A percentile compares a stretch with the other conserved stretches of the same genome.
Evolutionary conservation across 1,140 invertebrate genomes (phyloP).

Genomic region (Thaumetopoea pityocampa): DNA sequence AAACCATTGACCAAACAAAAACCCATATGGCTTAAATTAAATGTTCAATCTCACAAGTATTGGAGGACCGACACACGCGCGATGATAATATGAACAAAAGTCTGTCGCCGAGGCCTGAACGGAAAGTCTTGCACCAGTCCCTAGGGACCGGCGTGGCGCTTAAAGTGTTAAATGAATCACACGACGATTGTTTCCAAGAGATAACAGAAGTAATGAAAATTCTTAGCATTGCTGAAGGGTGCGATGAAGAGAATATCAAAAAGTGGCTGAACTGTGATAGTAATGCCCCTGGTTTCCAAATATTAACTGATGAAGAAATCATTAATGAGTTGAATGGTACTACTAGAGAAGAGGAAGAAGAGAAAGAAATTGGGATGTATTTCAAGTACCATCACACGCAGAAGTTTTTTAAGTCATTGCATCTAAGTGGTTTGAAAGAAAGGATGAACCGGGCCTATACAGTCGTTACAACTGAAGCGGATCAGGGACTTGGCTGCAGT

Average conservation of each 20-base stretch:
- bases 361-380: slow-evolving; percentile 23
- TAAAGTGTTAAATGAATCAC: too few species aligned
- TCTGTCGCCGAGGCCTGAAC: too few species aligned
- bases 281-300: slow-evolving; percentile 19
- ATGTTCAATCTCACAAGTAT: too few species aligned
- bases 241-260: slow-evolving; percentile 17
- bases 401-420: slow-evolving; percentile 18
- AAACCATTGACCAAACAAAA: too few species aligned
- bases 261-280: slow-evolving; percentile 17
- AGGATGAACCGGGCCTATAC: slow-evolving; percentile 18
- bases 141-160: too few species aligned
- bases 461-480: slow-evolving; percentile 29
- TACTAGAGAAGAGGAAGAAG: slow-evolving; percentile 19
- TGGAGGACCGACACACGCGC: too few species aligned
- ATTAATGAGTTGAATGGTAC: slow-evolving; percentile 11
- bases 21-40: too few species aligned
- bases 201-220: slow-evolving; percentile 18
- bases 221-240: slow-evolving; percentile 21
- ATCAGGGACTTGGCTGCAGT: slow-evolving; percentile 29
- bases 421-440: slow-evolving; percentile 23
- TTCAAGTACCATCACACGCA: slow-evolving; percentile 25
- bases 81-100: too few species aligned
- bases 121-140: too few species aligned
- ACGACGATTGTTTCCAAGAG: too few species aligned
- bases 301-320: slow-evolving; percentile 20